Evolutionary conservation across 2,888 invertebrate genomes (phyloP).

Genomic region (Iselma pallidipennis): DNA sequence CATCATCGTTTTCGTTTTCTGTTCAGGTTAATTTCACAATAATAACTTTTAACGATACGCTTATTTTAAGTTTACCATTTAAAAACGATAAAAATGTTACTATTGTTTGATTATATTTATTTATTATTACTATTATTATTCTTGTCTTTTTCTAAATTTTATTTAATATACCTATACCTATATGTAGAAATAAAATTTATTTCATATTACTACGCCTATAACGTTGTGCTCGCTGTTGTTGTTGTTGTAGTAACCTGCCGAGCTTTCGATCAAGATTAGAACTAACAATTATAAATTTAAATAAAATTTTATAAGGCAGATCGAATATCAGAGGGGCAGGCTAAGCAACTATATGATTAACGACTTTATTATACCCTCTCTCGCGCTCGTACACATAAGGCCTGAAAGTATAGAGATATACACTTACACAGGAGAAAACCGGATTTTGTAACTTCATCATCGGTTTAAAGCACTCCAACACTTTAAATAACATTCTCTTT

Average conservation of each 20-base stretch:
- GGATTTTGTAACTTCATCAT: constrained; percentile 58
- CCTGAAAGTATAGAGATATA: not conserved
- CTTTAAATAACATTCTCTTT: constrained; percentile 5
- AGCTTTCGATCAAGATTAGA: constrained; percentile 39
- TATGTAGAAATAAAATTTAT: not conserved
- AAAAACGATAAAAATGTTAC: not conserved
- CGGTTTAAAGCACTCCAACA: constrained; percentile 38
- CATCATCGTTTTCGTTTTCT: not conserved
- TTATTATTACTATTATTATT: not conserved
- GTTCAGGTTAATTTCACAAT: not conserved
- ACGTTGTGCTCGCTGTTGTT: not conserved
- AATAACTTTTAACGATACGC: not conserved
- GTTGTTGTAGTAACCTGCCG: constrained; percentile 5
- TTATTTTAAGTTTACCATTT: too few species aligned
- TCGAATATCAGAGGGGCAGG: constrained; percentile 53
- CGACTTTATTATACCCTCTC: constrained; percentile 56
- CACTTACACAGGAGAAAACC: constrained; percentile 46
- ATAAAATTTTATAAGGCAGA: constrained; percentile 50
- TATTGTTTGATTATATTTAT: not conserved
- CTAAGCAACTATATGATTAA: constrained; percentile 54
- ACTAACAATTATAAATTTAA: constrained; percentile 50
- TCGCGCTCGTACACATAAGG: not conserved
- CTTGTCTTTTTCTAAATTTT: not conserved
- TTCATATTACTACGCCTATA: not conserved
- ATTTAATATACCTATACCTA: not conserved